These are phyloP conservation scores for Harmothoe impar DNA, from an alignment of 2,888 invertebrate species.

Conservation along the genomic window DNA sequence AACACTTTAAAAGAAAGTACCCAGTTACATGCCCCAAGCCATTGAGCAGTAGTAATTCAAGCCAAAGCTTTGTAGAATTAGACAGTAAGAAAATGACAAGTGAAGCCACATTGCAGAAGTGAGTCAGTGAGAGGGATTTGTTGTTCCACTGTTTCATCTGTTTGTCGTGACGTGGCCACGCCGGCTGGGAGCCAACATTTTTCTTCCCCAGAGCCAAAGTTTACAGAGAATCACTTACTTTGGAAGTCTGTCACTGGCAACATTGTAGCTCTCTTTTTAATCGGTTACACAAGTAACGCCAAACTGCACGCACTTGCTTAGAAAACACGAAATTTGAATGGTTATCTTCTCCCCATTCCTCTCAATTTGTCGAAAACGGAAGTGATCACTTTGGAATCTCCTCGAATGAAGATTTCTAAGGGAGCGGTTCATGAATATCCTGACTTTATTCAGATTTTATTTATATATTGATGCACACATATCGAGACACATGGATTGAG, in stretches of 20 bases:
- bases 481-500: no score
- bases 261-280: conserved; percentile 74
- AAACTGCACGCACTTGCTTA: not conserved
- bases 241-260: conserved; percentile 84
- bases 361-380: conserved; percentile 35
- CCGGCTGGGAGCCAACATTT: not conserved
- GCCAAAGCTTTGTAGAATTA: no score
- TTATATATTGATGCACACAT: no score
- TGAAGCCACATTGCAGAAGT: no score
- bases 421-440: not conserved
- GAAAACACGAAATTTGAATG: conserved; percentile 20
- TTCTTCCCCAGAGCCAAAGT: not conserved
- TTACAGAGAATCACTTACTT: conserved; percentile 79
- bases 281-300: not conserved
- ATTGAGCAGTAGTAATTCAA: no score
- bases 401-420: not conserved
- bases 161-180: not conserved
- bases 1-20: no score
- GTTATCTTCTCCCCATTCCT: conserved; percentile 23
- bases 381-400: not conserved
- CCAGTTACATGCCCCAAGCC: no score
- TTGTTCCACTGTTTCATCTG: not conserved
- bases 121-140: no score
- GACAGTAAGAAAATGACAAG: no score
- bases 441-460: no score